phyloP scores from a whole-genome alignment of 1,140 invertebrate genomes.

The Solenopsis fugax region DNA sequence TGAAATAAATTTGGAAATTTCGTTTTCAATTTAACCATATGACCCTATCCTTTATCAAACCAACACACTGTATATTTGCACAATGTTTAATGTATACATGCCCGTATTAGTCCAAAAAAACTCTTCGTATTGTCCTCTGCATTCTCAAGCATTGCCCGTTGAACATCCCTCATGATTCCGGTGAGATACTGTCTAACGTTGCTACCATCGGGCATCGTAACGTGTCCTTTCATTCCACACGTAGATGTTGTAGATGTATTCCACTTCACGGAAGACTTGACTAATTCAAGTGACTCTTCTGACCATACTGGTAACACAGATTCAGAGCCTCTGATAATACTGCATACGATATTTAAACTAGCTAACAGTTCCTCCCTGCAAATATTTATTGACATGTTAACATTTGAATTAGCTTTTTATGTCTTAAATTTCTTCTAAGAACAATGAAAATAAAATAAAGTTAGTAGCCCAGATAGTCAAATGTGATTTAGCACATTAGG shows the following conservation, averaged over 20 bases:
- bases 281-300: slow-evolving; percentile 86
- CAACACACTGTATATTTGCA: not conserved
- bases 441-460: too few relatives aligned
- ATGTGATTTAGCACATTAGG: too few relatives aligned
- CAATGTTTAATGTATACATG: slow-evolving; percentile 75
- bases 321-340: slow-evolving; percentile 86
- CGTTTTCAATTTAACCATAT: too few relatives aligned
- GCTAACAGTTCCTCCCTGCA: slow-evolving; percentile 86
- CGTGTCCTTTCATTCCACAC: slow-evolving; percentile 81
- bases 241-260: slow-evolving; percentile 82
- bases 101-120: slow-evolving; percentile 88
- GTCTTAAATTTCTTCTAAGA: too few relatives aligned
- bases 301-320: slow-evolving; percentile 89
- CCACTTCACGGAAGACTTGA: slow-evolving; percentile 81
- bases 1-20: too few relatives aligned
- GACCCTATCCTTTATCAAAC: too few relatives aligned
- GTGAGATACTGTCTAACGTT: slow-evolving; percentile 89
- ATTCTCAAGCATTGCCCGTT: slow-evolving; percentile 88
- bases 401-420: not conserved
- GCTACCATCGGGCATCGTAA: slow-evolving; percentile 89
- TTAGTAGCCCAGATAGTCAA: too few relatives aligned
- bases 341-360: slow-evolving; percentile 84
- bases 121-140: slow-evolving; percentile 93
- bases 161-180: slow-evolving; percentile 87
- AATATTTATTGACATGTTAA: slow-evolving; percentile 64